Conservation (phyloP, 2,888 invertebrate genomes). For the Criorhina ranunculi region DNA sequence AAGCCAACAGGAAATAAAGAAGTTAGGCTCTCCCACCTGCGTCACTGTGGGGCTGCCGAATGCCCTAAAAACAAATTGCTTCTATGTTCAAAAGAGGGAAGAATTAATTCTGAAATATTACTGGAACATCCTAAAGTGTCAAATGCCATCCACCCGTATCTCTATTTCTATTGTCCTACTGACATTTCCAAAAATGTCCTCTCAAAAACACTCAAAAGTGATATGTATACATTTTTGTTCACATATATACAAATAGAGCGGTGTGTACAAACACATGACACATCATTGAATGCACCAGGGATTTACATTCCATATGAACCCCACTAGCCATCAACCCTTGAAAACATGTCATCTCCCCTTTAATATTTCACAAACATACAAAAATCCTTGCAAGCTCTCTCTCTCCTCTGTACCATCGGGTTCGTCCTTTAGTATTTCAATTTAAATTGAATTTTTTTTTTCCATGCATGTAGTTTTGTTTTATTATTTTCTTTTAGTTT, state of each 20-base stretch:
- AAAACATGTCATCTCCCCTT: constrained; percentile 70
- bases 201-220: constrained; percentile 69
- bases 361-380: constrained; percentile 74
- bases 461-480: background rate
- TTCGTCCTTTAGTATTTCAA: constrained; percentile 68
- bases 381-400: constrained; percentile 67
- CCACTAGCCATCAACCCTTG: constrained; percentile 21
- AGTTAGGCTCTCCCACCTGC: constrained; percentile 48
- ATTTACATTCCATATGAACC: constrained; percentile 29
- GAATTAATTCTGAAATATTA: constrained; percentile 64
- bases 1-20: constrained; percentile 1
- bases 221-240: constrained; percentile 57
- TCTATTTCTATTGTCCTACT: constrained; percentile 61
- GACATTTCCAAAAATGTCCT: constrained; percentile 71
- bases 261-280: constrained; percentile 44
- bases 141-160: constrained; percentile 25
- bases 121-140: constrained; percentile 63
- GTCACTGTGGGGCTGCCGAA: constrained; percentile 67
- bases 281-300: constrained; percentile 53
- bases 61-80: constrained; percentile 70
- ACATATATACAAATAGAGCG: constrained; percentile 40
- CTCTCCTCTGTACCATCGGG: constrained; percentile 32
- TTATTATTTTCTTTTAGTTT: constrained; percentile 23
- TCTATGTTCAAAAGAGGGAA: constrained; percentile 53
- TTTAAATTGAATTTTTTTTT: constrained; percentile 64